phyloP scores from a whole-genome alignment of 2,888 invertebrate genomes.

The Ophion costatus region DNA sequence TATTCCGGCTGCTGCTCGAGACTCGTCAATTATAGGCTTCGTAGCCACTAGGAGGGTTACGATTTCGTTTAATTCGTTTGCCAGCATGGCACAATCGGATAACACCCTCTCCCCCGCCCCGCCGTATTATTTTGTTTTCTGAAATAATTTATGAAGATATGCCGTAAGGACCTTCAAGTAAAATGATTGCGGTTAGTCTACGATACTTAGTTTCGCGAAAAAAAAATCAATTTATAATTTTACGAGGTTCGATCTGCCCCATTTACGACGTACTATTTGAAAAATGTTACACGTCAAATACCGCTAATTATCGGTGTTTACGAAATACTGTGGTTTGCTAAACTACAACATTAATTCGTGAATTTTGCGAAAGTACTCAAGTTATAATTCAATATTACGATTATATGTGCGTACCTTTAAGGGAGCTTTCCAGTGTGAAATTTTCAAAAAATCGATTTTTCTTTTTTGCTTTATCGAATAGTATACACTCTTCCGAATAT shows the following conservation, averaged over 20 bases:
- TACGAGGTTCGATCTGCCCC: neutral
- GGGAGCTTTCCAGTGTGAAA: no score
- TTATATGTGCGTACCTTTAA: slow-evolving; percentile 1
- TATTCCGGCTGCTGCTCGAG: neutral
- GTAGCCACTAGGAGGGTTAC: no score
- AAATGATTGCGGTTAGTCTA: neutral
- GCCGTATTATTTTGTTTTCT: neutral
- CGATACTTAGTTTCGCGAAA: neutral
- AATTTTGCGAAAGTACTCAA: neutral
- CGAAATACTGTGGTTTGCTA: neutral
- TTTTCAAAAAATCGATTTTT: no score
- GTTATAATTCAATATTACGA: neutral
- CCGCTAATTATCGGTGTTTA: neutral
- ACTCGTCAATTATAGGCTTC: neutral
- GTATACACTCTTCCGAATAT: no score
- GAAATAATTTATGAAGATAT: neutral
- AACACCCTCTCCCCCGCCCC: no score
- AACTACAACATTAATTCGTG: neutral
- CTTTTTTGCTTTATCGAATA: no score
- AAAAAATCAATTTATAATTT: neutral
- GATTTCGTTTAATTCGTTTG: no score
- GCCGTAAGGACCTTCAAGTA: neutral
- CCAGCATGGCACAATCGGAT: neutral
- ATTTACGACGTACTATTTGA: neutral
- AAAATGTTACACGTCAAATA: neutral